These are phyloP conservation scores for Eupristina koningsbergeri DNA, from an alignment of 1,140 invertebrate species.

Conservation along the genomic window DNA sequence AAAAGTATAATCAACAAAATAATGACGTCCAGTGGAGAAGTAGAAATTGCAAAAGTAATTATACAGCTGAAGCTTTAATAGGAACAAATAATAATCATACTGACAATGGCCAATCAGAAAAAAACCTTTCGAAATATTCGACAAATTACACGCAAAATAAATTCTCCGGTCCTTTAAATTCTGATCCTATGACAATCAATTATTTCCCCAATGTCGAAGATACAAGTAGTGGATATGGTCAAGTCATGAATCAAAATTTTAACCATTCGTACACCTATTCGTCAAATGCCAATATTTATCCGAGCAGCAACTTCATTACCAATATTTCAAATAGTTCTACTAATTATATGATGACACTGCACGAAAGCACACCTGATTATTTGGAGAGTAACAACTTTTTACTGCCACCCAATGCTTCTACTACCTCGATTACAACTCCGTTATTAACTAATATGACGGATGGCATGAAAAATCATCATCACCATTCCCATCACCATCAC, in stretches of 20 bases:
- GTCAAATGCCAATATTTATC: constrained; percentile 71
- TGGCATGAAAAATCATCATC: constrained; percentile 64
- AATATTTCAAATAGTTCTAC: constrained; percentile 69
- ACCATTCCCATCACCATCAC: constrained; percentile 48
- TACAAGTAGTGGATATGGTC: constrained; percentile 63
- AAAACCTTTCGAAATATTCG: constrained; percentile 66
- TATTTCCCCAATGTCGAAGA: constrained; percentile 70
- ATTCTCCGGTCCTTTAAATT: constrained; percentile 61
- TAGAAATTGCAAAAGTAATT: constrained; percentile 74
- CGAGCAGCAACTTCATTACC: constrained; percentile 68
- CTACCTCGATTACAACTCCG: constrained; percentile 58
- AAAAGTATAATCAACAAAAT: constrained; percentile 65
- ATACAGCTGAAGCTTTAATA: constrained; percentile 77
- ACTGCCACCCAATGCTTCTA: constrained; percentile 60
- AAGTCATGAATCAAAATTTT: constrained; percentile 71
- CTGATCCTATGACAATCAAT: constrained; percentile 69
- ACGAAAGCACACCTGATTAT: constrained; percentile 68
- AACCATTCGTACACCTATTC: constrained; percentile 70
- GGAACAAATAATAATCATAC: constrained; percentile 67
- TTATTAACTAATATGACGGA: constrained; percentile 50
- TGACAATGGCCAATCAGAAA: constrained; percentile 65
- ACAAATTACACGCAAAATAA: constrained; percentile 69
- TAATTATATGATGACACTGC: constrained; percentile 71
- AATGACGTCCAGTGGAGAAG: constrained; percentile 69
- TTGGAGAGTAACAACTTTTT: constrained; percentile 68